phyloP scores from a whole-genome alignment of 2,888 invertebrate species.

The Platycheirus rosarum region DNA sequence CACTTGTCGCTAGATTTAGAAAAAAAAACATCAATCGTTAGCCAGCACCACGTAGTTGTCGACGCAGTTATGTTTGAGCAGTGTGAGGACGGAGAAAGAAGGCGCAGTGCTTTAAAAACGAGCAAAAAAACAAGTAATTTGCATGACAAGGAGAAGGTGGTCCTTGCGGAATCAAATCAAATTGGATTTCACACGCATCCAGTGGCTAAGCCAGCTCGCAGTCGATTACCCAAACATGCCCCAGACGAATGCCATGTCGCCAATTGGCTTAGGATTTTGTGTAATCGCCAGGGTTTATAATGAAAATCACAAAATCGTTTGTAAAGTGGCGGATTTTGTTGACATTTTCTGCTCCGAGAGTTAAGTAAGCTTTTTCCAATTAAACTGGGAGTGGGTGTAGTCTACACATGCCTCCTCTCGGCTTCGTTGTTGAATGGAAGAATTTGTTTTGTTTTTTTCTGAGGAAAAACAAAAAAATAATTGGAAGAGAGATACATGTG shows the following conservation, averaged over 20 bases:
- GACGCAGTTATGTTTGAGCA: neutral
- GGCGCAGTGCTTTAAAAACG: neutral
- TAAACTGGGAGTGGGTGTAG: no score
- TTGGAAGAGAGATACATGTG: no score
- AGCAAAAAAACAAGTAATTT: neutral
- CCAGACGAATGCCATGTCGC: neutral
- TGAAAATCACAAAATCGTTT: neutral
- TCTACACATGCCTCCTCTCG: no score
- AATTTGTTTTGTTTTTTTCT: no score
- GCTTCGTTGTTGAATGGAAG: no score
- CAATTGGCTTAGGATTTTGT: conserved; percentile 18
- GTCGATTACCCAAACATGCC: neutral
- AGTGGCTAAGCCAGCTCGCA: neutral
- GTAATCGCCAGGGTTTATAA: neutral
- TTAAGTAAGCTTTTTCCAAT: neutral
- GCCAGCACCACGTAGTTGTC: neutral
- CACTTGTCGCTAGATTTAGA: conserved; percentile 48
- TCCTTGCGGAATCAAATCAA: conserved; percentile 1
- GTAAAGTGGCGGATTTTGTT: neutral
- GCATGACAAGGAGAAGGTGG: neutral
- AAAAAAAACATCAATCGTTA: neutral
- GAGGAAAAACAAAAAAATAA: no score
- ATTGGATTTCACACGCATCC: conserved; percentile 12
- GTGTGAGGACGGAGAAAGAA: neutral
- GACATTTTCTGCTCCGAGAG: no score